Percentiles rank a stretch among this genome's conserved stretches.
Conservation (phyloP, 2,888 invertebrate species). For the Orgyia antiqua region DNA sequence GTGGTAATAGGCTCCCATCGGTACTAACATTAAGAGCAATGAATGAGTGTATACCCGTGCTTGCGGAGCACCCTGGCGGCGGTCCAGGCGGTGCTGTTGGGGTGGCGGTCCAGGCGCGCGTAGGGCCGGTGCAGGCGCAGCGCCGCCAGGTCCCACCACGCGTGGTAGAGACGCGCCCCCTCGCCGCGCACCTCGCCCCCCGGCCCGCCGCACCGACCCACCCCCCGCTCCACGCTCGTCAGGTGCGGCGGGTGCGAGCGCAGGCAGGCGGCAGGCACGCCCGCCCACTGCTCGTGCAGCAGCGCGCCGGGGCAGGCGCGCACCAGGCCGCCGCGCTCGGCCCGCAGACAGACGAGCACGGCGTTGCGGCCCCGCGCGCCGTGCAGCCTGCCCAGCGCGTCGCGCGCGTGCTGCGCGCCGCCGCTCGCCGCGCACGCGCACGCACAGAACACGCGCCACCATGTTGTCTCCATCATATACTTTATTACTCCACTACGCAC, state of each 20-base stretch:
- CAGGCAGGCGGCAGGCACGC: slow-evolving; percentile 26
- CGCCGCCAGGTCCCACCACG: slow-evolving; percentile 21
- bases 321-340: slow-evolving; percentile 5
- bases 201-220: slow-evolving; percentile 13
- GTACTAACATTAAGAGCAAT: no score
- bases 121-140: slow-evolving; percentile 14
- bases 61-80: slow-evolving; percentile 9
- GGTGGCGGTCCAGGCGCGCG: slow-evolving; percentile 11
- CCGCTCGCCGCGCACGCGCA: slow-evolving; percentile 5
- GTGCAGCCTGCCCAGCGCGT: slow-evolving; percentile 16
- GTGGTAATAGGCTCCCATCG: no score
- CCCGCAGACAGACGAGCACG: slow-evolving; percentile 16
- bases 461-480: no score
- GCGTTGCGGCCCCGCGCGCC: slow-evolving; percentile 17
- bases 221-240: slow-evolving; percentile 8
- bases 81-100: slow-evolving; percentile 14
- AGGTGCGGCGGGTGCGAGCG: neutral
- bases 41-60: no score
- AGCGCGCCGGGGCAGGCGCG: slow-evolving; percentile 25
- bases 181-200: slow-evolving; percentile 14
- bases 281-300: slow-evolving; percentile 30
- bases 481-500: no score
- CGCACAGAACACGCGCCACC: no score
- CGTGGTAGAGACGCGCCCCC: slow-evolving; percentile 9
- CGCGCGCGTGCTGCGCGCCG: slow-evolving; percentile 9